Percentiles rank a stretch among this genome's conserved stretches.
phyloP scores from a whole-genome alignment of 2,797 vertebrate species.

The Diglossa cyanea region DNA sequence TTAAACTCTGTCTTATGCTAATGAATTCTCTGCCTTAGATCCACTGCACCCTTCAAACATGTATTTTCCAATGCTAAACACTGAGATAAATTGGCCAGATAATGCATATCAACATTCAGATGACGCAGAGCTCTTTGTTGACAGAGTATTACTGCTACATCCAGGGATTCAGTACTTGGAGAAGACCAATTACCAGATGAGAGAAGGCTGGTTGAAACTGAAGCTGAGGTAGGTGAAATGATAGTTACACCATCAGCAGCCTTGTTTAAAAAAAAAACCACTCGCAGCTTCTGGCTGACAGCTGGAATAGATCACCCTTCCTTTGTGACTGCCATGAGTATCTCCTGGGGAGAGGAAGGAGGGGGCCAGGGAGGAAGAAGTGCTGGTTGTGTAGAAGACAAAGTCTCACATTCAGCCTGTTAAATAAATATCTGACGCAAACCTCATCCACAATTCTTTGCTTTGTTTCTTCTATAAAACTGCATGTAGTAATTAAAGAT shows the following conservation, averaged over 20 bases:
- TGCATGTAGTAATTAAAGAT: not conserved
- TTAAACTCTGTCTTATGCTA: not conserved
- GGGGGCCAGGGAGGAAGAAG: not conserved
- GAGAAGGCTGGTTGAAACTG: not conserved
- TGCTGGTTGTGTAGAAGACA: not conserved
- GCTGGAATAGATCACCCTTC: not conserved
- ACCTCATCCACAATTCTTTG: not conserved
- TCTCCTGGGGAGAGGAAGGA: not conserved
- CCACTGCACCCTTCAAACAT: not conserved
- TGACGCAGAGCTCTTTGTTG: not conserved
- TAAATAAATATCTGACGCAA: not conserved
- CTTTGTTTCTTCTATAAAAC: not conserved
- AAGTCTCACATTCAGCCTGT: not conserved
- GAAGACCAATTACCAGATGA: not conserved
- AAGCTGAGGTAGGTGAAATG: not conserved
- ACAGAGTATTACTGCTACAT: not conserved
- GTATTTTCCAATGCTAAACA: not conserved
- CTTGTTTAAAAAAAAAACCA: not conserved
- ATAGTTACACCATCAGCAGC: not conserved
- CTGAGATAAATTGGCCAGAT: not conserved
- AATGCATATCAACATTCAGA: not conserved
- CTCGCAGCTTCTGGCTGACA: not conserved
- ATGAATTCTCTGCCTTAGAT: not conserved
- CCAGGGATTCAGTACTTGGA: not conserved
- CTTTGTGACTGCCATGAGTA: not conserved